These are phyloP conservation scores for Drosophila nr. fundita DNA, from an alignment of 2,888 invertebrate species.

Conservation along the genomic window DNA sequence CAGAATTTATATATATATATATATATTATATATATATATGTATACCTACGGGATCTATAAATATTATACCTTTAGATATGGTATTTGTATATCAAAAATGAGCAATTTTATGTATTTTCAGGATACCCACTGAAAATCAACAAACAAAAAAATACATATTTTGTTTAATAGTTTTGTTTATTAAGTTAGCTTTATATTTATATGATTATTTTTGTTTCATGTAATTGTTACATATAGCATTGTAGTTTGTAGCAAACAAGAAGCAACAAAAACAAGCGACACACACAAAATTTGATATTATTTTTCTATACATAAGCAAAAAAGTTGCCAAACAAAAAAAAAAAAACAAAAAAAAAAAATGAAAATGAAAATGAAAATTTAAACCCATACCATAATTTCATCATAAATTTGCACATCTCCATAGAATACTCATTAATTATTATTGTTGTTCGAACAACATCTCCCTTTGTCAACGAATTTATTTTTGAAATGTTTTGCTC, in stretches of 20 bases:
- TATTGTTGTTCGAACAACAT: slow-evolving; percentile 34
- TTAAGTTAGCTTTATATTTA: slow-evolving; percentile 63
- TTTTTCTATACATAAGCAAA: slow-evolving; percentile 41
- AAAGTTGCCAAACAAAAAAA: slow-evolving; percentile 45
- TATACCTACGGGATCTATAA: slow-evolving; percentile 62
- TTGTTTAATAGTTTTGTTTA: slow-evolving; percentile 34
- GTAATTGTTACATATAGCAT: slow-evolving; percentile 56
- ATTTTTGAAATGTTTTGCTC: slow-evolving; percentile 55
- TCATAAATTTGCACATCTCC: slow-evolving; percentile 47
- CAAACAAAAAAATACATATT: slow-evolving; percentile 19
- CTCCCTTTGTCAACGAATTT: slow-evolving; percentile 59
- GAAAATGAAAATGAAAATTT: slow-evolving; percentile 10
- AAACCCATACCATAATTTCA: slow-evolving; percentile 31
- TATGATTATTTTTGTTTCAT: slow-evolving; percentile 56
- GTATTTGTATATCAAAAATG: slow-evolving; percentile 77
- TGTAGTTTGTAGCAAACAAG: slow-evolving; percentile 55
- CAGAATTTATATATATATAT: slow-evolving; percentile 76
- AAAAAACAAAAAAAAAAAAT: not conserved
- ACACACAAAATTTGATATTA: slow-evolving; percentile 48
- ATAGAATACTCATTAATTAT: slow-evolving; percentile 72
- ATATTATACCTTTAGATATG: slow-evolving; percentile 69
- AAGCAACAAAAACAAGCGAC: slow-evolving; percentile 32
- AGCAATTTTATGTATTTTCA: slow-evolving; percentile 75
- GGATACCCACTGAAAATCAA: slow-evolving; percentile 45
- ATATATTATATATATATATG: slow-evolving; percentile 43